phyloP scores from a whole-genome alignment of 2,113 vertebrate species.

The Silurus asotus region DNA sequence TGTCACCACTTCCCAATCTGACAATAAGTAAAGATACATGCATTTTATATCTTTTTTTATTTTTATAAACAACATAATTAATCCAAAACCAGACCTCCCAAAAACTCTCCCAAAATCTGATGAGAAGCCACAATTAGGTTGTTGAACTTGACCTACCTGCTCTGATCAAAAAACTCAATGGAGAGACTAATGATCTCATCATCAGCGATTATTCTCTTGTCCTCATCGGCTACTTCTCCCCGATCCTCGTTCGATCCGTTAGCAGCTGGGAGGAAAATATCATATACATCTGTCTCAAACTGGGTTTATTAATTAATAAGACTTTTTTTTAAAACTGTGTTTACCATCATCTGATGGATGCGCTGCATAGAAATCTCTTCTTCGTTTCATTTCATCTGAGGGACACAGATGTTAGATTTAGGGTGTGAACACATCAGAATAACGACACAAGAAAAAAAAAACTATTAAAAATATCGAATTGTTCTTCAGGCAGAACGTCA shows the following conservation, averaged over 20 bases:
- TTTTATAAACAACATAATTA: not conserved
- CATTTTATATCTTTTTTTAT: not conserved
- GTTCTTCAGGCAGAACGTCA: too few species aligned
- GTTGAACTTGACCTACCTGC: conserved; percentile 67
- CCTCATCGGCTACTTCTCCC: conserved; percentile 96
- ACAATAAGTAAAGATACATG: not conserved
- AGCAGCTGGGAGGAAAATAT: conserved; percentile 72
- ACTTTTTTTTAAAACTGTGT: not conserved
- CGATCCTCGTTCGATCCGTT: conserved; percentile 98
- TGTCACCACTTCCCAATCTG: conserved; percentile 75
- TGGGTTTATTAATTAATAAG: not conserved
- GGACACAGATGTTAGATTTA: not conserved
- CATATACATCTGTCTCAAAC: not conserved
- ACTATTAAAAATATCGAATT: not conserved
- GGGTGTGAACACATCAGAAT: not conserved
- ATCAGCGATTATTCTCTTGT: conserved; percentile 98
- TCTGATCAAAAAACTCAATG: conserved; percentile 95
- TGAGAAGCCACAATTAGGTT: not conserved
- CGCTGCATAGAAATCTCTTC: conserved; percentile 97
- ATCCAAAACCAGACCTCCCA: not conserved
- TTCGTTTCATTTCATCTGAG: conserved; percentile 98
- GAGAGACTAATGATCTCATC: conserved; percentile 99
- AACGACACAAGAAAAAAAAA: not conserved
- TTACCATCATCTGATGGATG: conserved; percentile 94
- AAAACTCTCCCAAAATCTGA: not conserved